Conservation (phyloP, 2,113 vertebrate genomes). For the Euleptes europaea region DNA sequence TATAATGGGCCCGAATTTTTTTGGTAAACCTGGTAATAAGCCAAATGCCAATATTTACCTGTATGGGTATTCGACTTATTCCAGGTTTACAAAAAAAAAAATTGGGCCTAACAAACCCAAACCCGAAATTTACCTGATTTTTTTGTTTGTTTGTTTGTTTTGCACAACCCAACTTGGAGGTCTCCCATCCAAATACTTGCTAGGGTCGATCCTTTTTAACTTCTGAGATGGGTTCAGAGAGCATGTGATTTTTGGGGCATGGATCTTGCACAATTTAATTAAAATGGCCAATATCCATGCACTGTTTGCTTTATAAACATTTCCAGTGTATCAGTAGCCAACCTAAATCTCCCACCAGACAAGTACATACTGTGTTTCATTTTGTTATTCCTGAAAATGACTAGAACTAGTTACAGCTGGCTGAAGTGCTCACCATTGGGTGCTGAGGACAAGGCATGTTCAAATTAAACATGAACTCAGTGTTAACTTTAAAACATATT, state of each 20-base stretch:
- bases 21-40: too few relatives aligned
- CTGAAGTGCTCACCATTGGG: conserved; percentile 68
- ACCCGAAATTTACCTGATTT: too few relatives aligned
- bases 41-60: too few relatives aligned
- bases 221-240: conserved; percentile 62
- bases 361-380: conserved; percentile 70
- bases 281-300: conserved; percentile 79
- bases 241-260: conserved; percentile 72
- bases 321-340: conserved; percentile 77
- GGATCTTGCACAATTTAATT: conserved; percentile 74
- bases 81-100: too few relatives aligned
- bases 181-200: too few relatives aligned
- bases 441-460: conserved; percentile 73
- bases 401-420: conserved; percentile 72
- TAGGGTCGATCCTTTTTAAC: too few relatives aligned
- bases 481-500: conserved; percentile 48
- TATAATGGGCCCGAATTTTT: too few relatives aligned
- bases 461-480: conserved; percentile 50
- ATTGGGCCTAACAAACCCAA: too few relatives aligned
- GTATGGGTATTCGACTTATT: too few relatives aligned
- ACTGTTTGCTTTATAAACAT: conserved; percentile 84
- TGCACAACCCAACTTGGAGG: conserved; percentile 43
- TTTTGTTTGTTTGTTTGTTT: too few relatives aligned
- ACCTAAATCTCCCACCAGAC: conserved; percentile 81
- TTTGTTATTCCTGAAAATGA: conserved; percentile 73